Conservation (phyloP, 2,113 vertebrate genomes). For the Rhinogobius similis region DNA sequence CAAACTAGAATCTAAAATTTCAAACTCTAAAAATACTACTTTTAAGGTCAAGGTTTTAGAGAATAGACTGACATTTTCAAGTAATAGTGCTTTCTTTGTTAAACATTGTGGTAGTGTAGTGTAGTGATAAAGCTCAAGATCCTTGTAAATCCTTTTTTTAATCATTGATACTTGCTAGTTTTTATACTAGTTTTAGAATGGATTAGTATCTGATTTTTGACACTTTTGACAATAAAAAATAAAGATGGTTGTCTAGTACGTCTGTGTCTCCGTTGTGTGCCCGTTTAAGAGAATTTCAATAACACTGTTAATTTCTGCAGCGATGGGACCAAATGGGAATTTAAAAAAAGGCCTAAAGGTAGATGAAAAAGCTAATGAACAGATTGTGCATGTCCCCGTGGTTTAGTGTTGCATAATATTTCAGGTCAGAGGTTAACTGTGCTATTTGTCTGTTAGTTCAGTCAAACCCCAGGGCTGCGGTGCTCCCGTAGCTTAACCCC, state of each 20-base stretch:
- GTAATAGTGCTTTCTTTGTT: too few relatives aligned
- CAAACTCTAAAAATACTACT: too few relatives aligned
- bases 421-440: constrained; percentile 30
- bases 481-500: constrained; percentile 7
- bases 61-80: too few relatives aligned
- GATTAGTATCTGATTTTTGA: too few relatives aligned
- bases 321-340: constrained; percentile 8
- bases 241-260: background rate
- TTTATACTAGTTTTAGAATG: too few relatives aligned
- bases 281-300: background rate
- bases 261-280: background rate
- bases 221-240: too few relatives aligned
- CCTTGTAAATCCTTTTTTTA: too few relatives aligned
- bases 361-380: constrained; percentile 21
- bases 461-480: constrained; percentile 17
- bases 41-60: too few relatives aligned
- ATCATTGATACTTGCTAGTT: too few relatives aligned
- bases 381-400: constrained; percentile 7
- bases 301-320: constrained; percentile 5
- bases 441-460: constrained; percentile 16
- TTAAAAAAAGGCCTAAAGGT: constrained; percentile 7
- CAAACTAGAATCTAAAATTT: too few relatives aligned
- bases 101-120: too few relatives aligned
- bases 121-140: too few relatives aligned
- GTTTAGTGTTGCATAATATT: constrained; percentile 19